Evolutionary conservation across 2,888 invertebrate species (phyloP).

Genomic region (Hydropsyche betteni): DNA sequence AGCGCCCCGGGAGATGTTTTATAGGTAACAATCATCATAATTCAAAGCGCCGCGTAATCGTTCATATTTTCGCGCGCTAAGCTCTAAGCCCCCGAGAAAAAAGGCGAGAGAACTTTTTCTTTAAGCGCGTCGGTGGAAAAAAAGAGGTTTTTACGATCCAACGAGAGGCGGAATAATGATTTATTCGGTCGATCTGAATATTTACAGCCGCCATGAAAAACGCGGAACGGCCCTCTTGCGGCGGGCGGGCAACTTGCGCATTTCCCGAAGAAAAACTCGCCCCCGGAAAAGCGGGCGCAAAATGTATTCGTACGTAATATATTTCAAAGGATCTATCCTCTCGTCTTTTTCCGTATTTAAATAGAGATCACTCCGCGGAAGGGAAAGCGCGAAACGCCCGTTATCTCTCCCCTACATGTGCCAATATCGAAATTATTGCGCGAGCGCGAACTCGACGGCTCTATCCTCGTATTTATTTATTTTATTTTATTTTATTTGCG

Average conservation of each 20-base stretch:
- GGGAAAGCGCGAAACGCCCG: slow-evolving; percentile 20
- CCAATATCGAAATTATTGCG: slow-evolving; percentile 48
- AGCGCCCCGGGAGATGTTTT: no score
- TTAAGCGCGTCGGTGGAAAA: neutral
- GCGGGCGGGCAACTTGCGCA: neutral
- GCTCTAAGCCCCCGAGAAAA: slow-evolving; percentile 4
- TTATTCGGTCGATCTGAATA: slow-evolving; percentile 45
- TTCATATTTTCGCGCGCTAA: slow-evolving; percentile 37
- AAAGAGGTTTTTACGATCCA: slow-evolving; percentile 36
- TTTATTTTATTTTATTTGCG: slow-evolving; percentile 6
- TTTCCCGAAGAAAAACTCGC: slow-evolving; percentile 14
- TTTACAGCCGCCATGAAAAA: slow-evolving; percentile 42
- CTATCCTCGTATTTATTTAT: slow-evolving; percentile 14
- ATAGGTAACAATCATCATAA: slow-evolving; percentile 37
- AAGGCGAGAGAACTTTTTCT: neutral
- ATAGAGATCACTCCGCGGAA: slow-evolving; percentile 45
- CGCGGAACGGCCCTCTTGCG: slow-evolving; percentile 20
- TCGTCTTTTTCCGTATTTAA: slow-evolving; percentile 43
- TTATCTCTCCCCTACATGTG: slow-evolving; percentile 49
- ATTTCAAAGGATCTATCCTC: slow-evolving; percentile 30
- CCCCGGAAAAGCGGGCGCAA: slow-evolving; percentile 6
- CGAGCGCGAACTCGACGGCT: slow-evolving; percentile 10
- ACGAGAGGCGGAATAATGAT: slow-evolving; percentile 38
- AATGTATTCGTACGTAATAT: slow-evolving; percentile 33
- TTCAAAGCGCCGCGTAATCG: slow-evolving; percentile 38